phyloP scores from a whole-genome alignment of 2,797 vertebrate species.

The Enteromius fasciolatus region DNA sequence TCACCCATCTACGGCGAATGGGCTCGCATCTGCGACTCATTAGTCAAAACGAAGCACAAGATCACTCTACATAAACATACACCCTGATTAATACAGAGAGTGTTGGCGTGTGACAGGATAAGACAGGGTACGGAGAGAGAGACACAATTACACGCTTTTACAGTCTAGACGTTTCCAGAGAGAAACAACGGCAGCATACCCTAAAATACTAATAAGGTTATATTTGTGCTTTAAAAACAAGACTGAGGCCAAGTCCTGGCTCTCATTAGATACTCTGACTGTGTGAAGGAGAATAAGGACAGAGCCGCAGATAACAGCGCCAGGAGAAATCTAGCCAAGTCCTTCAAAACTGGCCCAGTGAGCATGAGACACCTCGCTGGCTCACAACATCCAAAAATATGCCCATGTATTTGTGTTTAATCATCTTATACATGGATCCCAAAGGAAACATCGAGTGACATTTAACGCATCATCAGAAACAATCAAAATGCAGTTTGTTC shows the following conservation, averaged over 20 bases:
- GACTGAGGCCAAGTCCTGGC: conserved; percentile 39
- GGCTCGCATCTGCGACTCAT: conserved; percentile 53
- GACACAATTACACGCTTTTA: conserved; percentile 20
- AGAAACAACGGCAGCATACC: conserved; percentile 20
- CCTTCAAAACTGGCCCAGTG: conserved; percentile 40
- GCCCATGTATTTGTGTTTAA: conserved; percentile 25
- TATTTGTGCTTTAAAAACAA: conserved; percentile 52
- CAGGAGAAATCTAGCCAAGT: conserved; percentile 37
- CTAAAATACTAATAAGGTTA: conserved; percentile 33
- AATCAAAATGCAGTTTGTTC: not conserved
- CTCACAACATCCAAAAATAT: conserved; percentile 35
- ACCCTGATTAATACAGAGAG: conserved; percentile 24
- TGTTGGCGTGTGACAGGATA: conserved; percentile 29
- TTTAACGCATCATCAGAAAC: conserved; percentile 41
- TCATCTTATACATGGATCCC: conserved; percentile 11
- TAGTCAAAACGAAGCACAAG: conserved; percentile 42
- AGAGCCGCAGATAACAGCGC: conserved; percentile 22
- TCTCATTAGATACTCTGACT: conserved; percentile 48
- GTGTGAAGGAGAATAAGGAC: conserved; percentile 44
- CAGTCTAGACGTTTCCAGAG: conserved; percentile 29
- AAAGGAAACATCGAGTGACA: conserved; percentile 29
- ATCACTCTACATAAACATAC: conserved; percentile 36
- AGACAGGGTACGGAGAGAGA: not conserved
- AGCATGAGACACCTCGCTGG: conserved; percentile 35
- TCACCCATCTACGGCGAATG: conserved; percentile 41